Base-by-base conservation (phyloP, 2,113 vertebrate species). In the Percina caprodes region DNA sequence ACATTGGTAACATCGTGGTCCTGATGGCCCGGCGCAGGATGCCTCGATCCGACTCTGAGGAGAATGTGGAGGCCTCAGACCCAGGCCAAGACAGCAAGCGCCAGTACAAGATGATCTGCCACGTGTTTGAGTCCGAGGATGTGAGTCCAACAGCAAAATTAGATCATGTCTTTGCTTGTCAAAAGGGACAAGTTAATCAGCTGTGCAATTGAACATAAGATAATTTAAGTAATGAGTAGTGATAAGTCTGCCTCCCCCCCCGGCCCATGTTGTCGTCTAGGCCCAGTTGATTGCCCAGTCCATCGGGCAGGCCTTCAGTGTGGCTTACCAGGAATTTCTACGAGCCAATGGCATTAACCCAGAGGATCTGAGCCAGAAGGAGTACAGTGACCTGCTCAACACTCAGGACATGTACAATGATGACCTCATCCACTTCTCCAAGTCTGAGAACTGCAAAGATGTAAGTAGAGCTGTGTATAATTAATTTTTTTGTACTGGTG, bases 361-460 rank as follows among this genome's bases (percentile, higher is more conserved):
- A 0, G 97, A 98, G 92, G 98, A 99, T 84, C 95, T 99, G 65
- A 99, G 97, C 94, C 97, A 99, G 93, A 99, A 97, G 91, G 97
- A 99, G 77, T 99, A 98, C 58, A 99, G 97, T 0, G 97, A 99
- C 94, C 94, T 99, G 82, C 97, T 99, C 79, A 99, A 97, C 91
- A 98, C 97, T 70, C 97, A 97, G 85, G 97, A 99, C 93, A 98
- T 99, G 98, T 99, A 99, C 94, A 99, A 99, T 2, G 97, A 99
- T 13, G 98, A 99, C 92, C 95, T 99, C 78, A 96, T 99, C 90
- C 98, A 99, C 92, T 99, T 99, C 90, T 99, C 98, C 80, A 99
- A 99, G 89, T 99, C 98, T 2, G 98, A 99, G 90, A 99, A 99
- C 93, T 99, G 98, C 95, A 99, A 98, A 96, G 97, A 99, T 42